Percentiles rank a stretch among this genome's conserved stretches.
These are phyloP conservation scores for Agrypnus murinus DNA, from an alignment of 2,888 invertebrate genomes.

Conservation along the genomic window DNA sequence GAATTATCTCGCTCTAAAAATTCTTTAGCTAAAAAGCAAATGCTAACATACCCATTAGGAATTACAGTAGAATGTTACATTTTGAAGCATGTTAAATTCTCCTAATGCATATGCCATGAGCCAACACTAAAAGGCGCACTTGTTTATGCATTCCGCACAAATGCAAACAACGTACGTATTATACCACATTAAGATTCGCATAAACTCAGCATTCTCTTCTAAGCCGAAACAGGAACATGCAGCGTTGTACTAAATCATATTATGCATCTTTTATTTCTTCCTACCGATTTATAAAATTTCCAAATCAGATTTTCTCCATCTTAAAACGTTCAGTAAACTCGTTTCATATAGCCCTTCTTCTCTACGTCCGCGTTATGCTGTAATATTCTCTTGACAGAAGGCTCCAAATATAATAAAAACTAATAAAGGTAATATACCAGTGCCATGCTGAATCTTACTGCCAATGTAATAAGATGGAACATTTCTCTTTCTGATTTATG, in stretches of 20 bases:
- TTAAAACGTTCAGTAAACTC: constrained; percentile 32
- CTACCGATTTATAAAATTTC: constrained; percentile 14
- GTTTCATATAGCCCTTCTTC: constrained; percentile 11
- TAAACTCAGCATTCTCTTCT: background rate
- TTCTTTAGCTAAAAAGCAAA: no score
- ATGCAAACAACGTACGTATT: background rate
- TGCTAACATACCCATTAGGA: no score
- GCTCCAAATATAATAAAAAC: constrained; percentile 41
- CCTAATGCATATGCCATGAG: no score
- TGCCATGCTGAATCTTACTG: constrained; percentile 40
- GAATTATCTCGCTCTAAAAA: no score
- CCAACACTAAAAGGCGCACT: no score
- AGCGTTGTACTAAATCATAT: background rate
- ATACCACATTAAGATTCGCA: background rate
- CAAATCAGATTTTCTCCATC: constrained; percentile 20
- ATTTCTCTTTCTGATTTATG: constrained; percentile 49
- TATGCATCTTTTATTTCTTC: constrained; percentile 1
- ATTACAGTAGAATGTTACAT: no score
- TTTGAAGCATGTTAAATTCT: no score
- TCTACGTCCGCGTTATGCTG: constrained; percentile 30
- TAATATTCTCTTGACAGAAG: constrained; percentile 39
- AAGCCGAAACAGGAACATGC: background rate
- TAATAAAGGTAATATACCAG: constrained; percentile 45
- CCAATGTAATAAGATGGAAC: constrained; percentile 47
- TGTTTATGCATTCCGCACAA: background rate